Conservation (phyloP, 1,140 invertebrate genomes). For the Vollenhovia emeryi region DNA sequence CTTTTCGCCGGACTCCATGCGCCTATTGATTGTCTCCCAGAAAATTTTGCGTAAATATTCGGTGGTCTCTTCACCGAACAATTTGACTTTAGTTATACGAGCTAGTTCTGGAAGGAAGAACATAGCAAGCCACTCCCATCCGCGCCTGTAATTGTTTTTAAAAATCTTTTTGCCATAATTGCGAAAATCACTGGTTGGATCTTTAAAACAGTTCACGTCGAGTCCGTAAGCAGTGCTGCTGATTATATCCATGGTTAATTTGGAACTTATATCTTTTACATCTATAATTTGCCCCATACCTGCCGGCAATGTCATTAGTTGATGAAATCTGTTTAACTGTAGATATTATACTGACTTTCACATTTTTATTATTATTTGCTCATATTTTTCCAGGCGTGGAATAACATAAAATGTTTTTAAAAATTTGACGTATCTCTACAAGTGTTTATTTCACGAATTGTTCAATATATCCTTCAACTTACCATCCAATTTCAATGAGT, state of each 20-base stretch:
- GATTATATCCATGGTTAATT: conserved; percentile 88
- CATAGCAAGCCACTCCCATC: conserved; percentile 79
- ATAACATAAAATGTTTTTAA: not conserved
- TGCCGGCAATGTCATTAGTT: not conserved
- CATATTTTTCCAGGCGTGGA: not conserved
- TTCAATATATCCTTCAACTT: not conserved
- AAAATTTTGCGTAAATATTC: conserved; percentile 79
- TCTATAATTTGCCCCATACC: conserved; percentile 72
- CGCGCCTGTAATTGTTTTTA: conserved; percentile 60
- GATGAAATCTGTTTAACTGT: not conserved
- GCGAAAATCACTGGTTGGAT: conserved; percentile 83
- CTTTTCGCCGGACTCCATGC: conserved; percentile 71
- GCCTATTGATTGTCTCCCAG: conserved; percentile 76
- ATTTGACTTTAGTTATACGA: conserved; percentile 66
- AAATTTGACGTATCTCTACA: too few species aligned
- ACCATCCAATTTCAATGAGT: conserved; percentile 67
- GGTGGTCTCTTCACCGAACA: conserved; percentile 70
- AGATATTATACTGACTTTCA: not conserved
- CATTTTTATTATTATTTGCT: not conserved
- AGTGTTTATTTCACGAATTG: not conserved
- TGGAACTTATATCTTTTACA: conserved; percentile 82
- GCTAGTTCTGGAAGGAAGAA: conserved; percentile 79
- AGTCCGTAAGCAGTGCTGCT: conserved; percentile 87
- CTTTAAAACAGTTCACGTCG: conserved; percentile 84
- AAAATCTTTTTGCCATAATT: conserved; percentile 74